A percentile compares a stretch with the other conserved stretches of the same genome.
These are phyloP conservation scores for Sarcophaga variegata DNA, from an alignment of 2,888 invertebrate genomes.

Conservation along the genomic window DNA sequence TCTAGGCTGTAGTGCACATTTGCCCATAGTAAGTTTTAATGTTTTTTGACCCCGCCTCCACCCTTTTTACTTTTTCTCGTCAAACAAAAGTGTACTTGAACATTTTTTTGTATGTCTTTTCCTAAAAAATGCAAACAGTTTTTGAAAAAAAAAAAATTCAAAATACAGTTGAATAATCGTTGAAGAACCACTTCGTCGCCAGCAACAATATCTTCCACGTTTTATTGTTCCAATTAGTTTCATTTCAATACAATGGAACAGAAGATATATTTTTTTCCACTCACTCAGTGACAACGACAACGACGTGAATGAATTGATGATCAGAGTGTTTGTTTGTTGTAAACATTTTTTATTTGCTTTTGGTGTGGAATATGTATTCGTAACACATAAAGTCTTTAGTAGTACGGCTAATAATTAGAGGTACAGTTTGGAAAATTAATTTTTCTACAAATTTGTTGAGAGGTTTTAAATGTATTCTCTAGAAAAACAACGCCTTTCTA, in stretches of 20 bases:
- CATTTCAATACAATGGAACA: neutral
- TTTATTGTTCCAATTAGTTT: neutral
- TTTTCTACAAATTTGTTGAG: no score
- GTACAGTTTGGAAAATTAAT: no score
- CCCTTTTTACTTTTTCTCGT: neutral
- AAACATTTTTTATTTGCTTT: neutral
- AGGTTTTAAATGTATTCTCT: no score
- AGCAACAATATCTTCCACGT: neutral
- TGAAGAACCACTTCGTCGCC: neutral
- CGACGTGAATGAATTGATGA: constrained; percentile 12
- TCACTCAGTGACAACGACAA: neutral
- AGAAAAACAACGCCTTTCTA: no score
- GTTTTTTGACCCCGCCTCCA: no score
- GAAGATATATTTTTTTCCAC: neutral
- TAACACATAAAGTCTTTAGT: no score
- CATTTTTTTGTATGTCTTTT: neutral
- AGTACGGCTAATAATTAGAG: no score
- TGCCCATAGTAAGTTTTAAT: no score
- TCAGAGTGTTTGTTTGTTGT: constrained; percentile 4
- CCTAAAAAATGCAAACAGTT: neutral
- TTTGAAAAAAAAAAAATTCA: neutral
- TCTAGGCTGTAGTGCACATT: no score
- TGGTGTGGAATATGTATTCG: no score
- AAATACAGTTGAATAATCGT: neutral
- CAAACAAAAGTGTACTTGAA: neutral